These are phyloP conservation scores for Falco naumanni DNA, from an alignment of 2,797 vertebrate species.

Conservation along the genomic window DNA sequence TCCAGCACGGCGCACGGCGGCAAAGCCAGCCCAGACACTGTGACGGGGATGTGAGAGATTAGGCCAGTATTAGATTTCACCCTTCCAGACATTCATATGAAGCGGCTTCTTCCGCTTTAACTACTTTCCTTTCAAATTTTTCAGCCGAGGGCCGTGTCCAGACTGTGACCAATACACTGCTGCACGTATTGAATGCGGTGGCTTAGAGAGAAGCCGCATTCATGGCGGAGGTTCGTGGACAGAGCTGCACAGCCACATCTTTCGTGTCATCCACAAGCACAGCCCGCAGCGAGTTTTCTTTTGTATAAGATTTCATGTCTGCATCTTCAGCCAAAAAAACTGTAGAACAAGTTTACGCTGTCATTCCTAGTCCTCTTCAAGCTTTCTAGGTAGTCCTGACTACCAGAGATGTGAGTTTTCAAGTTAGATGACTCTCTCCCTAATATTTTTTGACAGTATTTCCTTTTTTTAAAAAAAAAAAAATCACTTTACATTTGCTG, in stretches of 20 bases:
- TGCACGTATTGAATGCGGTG: not conserved
- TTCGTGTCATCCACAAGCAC: not conserved
- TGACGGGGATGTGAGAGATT: not conserved
- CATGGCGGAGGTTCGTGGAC: not conserved
- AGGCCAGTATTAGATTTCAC: slow-evolving; percentile 1
- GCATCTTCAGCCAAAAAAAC: not conserved
- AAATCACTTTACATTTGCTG: not conserved
- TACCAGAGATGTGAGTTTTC: not conserved
- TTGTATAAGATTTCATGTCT: not conserved
- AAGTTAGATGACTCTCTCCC: not conserved
- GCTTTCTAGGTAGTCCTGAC: not conserved
- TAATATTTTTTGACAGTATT: not conserved
- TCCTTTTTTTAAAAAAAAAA: not conserved
- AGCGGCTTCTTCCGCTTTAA: slow-evolving; percentile 3
- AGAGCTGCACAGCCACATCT: not conserved
- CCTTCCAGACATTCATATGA: slow-evolving; percentile 22
- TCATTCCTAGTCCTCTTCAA: not conserved
- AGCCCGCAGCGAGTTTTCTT: not conserved
- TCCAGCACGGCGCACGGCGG: not conserved
- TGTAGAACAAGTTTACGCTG: not conserved
- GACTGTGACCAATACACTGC: slow-evolving; percentile 38
- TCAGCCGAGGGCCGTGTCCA: slow-evolving; percentile 1
- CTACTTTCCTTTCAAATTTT: not conserved
- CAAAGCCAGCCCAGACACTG: not conserved
- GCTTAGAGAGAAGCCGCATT: not conserved